Evolutionary conservation across 2,113 vertebrate genomes (phyloP).

Genomic region (Odontesthes bonariensis): DNA sequence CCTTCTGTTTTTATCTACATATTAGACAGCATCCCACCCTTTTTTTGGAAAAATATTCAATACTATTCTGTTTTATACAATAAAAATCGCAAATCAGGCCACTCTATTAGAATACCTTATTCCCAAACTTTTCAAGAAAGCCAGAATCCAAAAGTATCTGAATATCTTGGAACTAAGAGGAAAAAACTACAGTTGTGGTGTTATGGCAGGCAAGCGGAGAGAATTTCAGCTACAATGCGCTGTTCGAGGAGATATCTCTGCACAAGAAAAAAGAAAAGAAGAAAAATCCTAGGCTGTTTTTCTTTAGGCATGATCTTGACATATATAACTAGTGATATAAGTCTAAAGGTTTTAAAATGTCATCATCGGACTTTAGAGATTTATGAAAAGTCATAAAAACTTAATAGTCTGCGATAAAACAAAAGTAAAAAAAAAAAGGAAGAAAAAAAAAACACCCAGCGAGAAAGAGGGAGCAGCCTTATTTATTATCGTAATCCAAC

Average conservation of each 20-base stretch:
- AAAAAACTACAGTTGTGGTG: too few species aligned
- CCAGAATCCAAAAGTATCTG: background rate
- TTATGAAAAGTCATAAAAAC: constrained; percentile 6
- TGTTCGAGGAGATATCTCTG: background rate
- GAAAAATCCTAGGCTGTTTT: too few species aligned
- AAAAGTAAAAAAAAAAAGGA: constrained; percentile 19
- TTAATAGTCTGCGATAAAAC: constrained; percentile 18
- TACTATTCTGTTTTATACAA: too few species aligned
- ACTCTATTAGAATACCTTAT: background rate
- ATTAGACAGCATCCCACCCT: too few species aligned
- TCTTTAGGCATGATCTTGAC: background rate
- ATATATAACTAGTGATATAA: background rate
- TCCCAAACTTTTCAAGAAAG: background rate
- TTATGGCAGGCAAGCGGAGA: too few species aligned
- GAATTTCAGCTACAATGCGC: too few species aligned
- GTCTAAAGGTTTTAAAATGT: constrained; percentile 1
- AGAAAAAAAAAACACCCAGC: constrained; percentile 1
- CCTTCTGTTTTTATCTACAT: too few species aligned
- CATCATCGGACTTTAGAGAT: background rate
- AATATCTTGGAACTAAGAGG: background rate
- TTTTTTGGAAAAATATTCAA: too few species aligned
- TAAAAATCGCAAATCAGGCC: too few species aligned
- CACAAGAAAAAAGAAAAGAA: background rate
- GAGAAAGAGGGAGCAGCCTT: background rate
- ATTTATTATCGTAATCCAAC: constrained; percentile 50